Evolutionary conservation across 2,797 vertebrate species (phyloP).

Genomic region (Thunnus albacares): DNA sequence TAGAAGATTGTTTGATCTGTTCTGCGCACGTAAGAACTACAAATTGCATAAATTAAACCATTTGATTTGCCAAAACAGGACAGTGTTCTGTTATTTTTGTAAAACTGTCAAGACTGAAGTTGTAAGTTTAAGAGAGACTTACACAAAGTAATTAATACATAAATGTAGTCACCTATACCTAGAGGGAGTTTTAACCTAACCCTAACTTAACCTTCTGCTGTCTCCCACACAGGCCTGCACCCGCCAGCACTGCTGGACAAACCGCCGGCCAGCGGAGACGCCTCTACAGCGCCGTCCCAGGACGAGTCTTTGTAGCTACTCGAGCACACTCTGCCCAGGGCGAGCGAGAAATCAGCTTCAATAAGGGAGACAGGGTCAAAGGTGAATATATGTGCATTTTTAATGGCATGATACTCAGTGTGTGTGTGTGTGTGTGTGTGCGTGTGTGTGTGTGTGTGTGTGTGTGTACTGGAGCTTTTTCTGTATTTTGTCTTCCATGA

Average conservation of each 20-base stretch:
- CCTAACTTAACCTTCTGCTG: not conserved
- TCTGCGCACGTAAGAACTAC: not conserved
- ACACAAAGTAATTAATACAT: not conserved
- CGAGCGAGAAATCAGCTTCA: slow-evolving; percentile 93
- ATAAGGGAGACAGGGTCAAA: slow-evolving; percentile 96
- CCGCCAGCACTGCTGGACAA: slow-evolving; percentile 66
- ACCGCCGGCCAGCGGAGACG: slow-evolving; percentile 85
- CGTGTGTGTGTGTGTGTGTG: slow-evolving; percentile 36
- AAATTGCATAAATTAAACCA: not conserved
- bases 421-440: slow-evolving; percentile 23
- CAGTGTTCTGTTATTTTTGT: not conserved
- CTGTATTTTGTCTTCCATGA: slow-evolving; percentile 43
- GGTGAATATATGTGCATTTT: slow-evolving; percentile 76
- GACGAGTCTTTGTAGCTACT: slow-evolving; percentile 92
- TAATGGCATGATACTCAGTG: not conserved
- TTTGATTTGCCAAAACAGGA: too few relatives aligned
- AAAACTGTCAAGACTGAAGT: not conserved
- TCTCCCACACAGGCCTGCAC: slow-evolving; percentile 65
- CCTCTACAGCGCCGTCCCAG: slow-evolving; percentile 94
- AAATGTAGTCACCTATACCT: not conserved
- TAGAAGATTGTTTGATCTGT: not conserved
- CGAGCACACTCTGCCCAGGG: slow-evolving; percentile 92
- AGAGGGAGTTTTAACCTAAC: not conserved
- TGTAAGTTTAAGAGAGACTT: not conserved
- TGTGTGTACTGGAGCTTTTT: slow-evolving; percentile 22